Percentiles rank a stretch among this genome's conserved stretches.
These are phyloP conservation scores for Tetragonisca angustula DNA, from an alignment of 2,888 invertebrate species.

Conservation along the genomic window DNA sequence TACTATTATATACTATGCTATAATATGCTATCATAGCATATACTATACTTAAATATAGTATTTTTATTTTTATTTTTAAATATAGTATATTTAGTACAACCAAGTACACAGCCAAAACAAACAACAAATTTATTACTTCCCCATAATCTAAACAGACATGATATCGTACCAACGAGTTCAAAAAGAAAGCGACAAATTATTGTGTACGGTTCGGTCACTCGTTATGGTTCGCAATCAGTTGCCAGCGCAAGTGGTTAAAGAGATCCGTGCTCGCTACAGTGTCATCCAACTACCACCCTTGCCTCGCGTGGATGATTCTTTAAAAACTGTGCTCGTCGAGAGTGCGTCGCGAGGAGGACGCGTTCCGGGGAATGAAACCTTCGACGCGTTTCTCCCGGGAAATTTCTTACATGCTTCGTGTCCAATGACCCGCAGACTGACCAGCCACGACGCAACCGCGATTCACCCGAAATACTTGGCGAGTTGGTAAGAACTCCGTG, in stretches of 20 bases:
- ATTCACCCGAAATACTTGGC: slow-evolving; percentile 32
- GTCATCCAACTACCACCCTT: slow-evolving; percentile 30
- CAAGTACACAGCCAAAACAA: too few relatives aligned
- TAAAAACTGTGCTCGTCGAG: neutral
- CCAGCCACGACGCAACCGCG: slow-evolving; percentile 14
- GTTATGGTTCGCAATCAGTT: too few relatives aligned
- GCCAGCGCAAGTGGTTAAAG: slow-evolving; percentile 8
- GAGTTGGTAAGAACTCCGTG: slow-evolving; percentile 40
- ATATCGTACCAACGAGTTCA: too few relatives aligned
- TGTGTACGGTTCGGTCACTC: too few relatives aligned
- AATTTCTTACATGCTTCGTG: slow-evolving; percentile 23
- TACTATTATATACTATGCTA: too few relatives aligned
- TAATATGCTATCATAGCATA: too few relatives aligned
- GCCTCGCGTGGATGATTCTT: neutral
- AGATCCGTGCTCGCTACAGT: slow-evolving; percentile 33
- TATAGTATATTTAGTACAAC: too few relatives aligned
- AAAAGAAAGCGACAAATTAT: too few relatives aligned
- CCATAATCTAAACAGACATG: too few relatives aligned
- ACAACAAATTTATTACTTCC: too few relatives aligned
- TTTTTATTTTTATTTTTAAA: too few relatives aligned
- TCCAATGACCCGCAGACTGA: neutral
- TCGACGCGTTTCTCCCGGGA: neutral
- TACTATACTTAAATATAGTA: too few relatives aligned
- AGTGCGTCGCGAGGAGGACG: neutral
- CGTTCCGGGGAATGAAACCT: slow-evolving; percentile 12